A percentile compares a stretch with the other conserved stretches of the same genome.
Evolutionary conservation across 2,113 vertebrate species (phyloP).

Genomic region (Brachypodius melanocephalos): DNA sequence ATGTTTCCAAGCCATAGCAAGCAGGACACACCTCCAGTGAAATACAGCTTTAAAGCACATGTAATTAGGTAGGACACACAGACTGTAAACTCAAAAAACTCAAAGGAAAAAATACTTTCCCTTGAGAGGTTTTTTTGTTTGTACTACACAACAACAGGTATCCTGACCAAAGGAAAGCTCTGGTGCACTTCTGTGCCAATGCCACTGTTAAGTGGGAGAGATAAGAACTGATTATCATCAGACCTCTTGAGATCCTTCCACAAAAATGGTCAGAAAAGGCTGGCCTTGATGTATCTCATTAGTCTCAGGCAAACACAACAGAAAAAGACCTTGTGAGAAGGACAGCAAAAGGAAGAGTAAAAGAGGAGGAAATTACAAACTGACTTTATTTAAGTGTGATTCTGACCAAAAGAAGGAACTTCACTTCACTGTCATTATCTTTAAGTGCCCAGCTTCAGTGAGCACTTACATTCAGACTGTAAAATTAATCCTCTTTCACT

Average conservation of each 20-base stretch:
- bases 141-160: neutral
- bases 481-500: neutral
- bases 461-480: neutral
- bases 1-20: neutral
- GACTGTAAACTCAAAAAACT: neutral
- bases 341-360: neutral
- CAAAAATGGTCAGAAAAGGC: neutral
- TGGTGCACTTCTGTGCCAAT: neutral
- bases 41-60: neutral
- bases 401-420: neutral
- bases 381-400: neutral
- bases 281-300: neutral
- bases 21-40: neutral
- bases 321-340: neutral
- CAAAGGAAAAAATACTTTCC: neutral
- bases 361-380: neutral
- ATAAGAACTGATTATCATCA: neutral
- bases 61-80: neutral
- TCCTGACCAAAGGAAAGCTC: neutral
- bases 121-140: neutral
- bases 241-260: neutral
- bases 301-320: neutral
- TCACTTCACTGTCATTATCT: neutral
- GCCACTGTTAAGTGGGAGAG: neutral
- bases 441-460: neutral